Conservation (phyloP, 2,797 vertebrate species). For the Mus spretus region DNA sequence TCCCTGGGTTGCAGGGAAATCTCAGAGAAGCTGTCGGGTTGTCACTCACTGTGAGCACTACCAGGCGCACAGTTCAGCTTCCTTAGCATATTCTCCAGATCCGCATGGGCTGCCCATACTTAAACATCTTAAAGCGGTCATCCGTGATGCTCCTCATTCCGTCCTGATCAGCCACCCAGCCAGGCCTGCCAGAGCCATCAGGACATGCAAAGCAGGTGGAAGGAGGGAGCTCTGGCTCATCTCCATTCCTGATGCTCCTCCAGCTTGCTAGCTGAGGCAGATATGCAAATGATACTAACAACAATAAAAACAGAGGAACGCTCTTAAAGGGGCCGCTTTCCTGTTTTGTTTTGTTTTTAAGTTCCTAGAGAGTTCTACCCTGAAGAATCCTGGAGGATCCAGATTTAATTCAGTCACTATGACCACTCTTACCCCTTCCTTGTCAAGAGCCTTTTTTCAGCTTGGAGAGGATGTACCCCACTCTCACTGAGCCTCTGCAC, state of each 20-base stretch:
- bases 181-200: constrained; percentile 42
- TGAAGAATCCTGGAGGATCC: too few species aligned
- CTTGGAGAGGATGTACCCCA: background rate
- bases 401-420: too few species aligned
- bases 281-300: background rate
- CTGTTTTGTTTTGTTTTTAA: background rate
- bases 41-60: background rate
- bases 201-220: background rate
- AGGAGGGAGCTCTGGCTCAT: background rate
- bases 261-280: background rate
- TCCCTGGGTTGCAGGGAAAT: background rate
- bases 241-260: background rate
- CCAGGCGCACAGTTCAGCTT: background rate
- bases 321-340: background rate
- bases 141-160: background rate
- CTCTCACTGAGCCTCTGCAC: background rate
- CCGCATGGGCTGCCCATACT: background rate
- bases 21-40: accelerated
- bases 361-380: background rate
- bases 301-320: too few species aligned
- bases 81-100: background rate
- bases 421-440: too few species aligned
- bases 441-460: background rate
- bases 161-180: background rate
- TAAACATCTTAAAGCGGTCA: background rate